A percentile compares a stretch with the other conserved stretches of the same genome.
Conservation (phyloP, 2,888 invertebrate species). For the Hypsopygia costalis region DNA sequence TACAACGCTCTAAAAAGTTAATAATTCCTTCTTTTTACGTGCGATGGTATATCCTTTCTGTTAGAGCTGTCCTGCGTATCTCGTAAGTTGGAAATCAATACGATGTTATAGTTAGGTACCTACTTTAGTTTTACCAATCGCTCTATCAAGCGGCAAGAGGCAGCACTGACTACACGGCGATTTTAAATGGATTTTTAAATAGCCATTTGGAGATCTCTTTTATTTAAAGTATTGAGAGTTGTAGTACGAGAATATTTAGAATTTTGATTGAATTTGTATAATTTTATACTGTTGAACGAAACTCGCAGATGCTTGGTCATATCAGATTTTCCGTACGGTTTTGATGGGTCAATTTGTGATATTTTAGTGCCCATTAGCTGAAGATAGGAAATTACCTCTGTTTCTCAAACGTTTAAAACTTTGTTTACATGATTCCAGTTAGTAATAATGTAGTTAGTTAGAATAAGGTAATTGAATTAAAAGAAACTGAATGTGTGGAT, state of each 20-base stretch:
- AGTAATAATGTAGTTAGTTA: background rate
- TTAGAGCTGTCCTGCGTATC: conserved; percentile 1
- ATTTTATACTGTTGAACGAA: background rate
- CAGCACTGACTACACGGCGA: conserved; percentile 1
- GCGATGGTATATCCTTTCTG: conserved; percentile 2
- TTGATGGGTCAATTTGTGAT: conserved; percentile 6
- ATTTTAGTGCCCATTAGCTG: conserved; percentile 6
- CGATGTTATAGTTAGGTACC: background rate
- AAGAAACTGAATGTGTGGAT: background rate
- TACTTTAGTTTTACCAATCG: background rate
- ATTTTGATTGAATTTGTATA: background rate
- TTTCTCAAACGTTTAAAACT: background rate
- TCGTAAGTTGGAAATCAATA: conserved; percentile 2
- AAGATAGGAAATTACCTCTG: background rate
- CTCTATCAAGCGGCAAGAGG: conserved; percentile 5
- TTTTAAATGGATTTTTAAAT: conserved; percentile 6
- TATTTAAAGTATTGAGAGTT: conserved; percentile 10
- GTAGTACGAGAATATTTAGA: conserved; percentile 4
- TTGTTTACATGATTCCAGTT: background rate
- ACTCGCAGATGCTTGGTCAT: conserved; percentile 5
- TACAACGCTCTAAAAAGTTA: conserved; percentile 5
- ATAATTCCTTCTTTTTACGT: conserved; percentile 10
- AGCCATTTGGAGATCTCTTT: conserved; percentile 8
- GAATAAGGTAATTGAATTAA: background rate
- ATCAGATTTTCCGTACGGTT: conserved; percentile 2